phyloP scores from a whole-genome alignment of 2,797 vertebrate genomes.

The Hypotaenidia philippensis region DNA sequence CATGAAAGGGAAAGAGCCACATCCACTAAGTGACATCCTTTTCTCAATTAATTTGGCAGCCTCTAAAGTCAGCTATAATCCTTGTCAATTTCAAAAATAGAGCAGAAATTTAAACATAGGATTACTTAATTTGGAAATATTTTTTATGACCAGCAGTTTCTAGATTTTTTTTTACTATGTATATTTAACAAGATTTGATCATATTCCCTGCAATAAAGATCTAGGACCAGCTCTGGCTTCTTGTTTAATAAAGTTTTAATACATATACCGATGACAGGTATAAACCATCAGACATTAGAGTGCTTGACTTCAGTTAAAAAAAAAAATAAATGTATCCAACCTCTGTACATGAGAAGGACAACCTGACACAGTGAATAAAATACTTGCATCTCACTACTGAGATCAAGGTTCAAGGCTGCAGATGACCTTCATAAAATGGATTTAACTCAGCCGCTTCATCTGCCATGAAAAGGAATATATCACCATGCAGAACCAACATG shows the following conservation, averaged over 20 bases:
- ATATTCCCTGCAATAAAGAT: neutral
- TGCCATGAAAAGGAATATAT: slow-evolving; percentile 1
- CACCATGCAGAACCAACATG: slow-evolving; percentile 5
- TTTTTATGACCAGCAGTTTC: neutral
- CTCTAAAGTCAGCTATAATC: neutral
- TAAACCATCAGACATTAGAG: neutral
- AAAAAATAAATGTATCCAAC: neutral
- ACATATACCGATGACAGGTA: neutral
- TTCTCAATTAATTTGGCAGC: neutral
- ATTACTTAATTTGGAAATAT: neutral
- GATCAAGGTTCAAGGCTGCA: slow-evolving; percentile 27
- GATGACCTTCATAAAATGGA: slow-evolving; percentile 17
- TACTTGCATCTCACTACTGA: neutral
- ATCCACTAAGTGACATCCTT: neutral
- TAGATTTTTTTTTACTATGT: neutral
- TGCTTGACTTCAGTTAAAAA: neutral
- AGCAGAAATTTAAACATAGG: neutral
- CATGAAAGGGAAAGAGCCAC: neutral
- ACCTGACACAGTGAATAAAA: neutral
- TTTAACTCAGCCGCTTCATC: slow-evolving; percentile 20
- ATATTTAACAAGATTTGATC: neutral
- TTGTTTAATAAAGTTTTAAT: slow-evolving; percentile 3
- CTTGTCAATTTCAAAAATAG: neutral
- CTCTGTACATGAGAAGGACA: neutral
- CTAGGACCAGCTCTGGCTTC: neutral